Evolutionary conservation across 2,113 vertebrate genomes (phyloP).

Genomic region (Centropristis striata): DNA sequence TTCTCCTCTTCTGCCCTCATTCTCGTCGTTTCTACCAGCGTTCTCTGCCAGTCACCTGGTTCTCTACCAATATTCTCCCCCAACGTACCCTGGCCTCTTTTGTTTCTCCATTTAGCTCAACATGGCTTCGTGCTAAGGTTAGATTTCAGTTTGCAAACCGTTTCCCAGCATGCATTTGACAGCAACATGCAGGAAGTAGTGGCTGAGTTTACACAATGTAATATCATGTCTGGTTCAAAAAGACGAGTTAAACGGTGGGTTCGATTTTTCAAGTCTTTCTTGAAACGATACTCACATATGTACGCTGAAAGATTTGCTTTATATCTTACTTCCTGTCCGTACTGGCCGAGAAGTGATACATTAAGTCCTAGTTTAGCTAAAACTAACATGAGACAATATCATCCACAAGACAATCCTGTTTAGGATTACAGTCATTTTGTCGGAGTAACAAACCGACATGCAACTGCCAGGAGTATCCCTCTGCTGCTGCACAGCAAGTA

Average conservation of each 20-base stretch:
- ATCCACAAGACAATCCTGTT: not conserved
- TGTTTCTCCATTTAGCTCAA: constrained; percentile 41
- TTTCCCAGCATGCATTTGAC: constrained; percentile 22
- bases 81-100: constrained; percentile 38
- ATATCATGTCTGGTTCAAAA: not conserved
- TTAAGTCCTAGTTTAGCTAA: no score
- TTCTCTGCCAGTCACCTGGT: constrained; percentile 56
- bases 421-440: not conserved
- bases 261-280: not conserved
- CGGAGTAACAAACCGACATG: not conserved
- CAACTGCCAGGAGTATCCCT: not conserved
- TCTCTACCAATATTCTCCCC: constrained; percentile 31
- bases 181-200: constrained; percentile 3
- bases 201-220: constrained; percentile 3
- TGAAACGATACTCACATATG: not conserved
- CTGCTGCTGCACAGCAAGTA: not conserved
- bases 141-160: constrained; percentile 7
- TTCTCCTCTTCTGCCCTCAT: constrained; percentile 58
- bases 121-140: constrained; percentile 19
- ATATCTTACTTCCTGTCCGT: not conserved
- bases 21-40: constrained; percentile 48
- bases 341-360: not conserved
- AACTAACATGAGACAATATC: not conserved
- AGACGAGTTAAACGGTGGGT: not conserved
- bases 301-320: not conserved